Base-by-base conservation (phyloP, 2,113 vertebrate species). In the Phycodurus eques region DNA sequence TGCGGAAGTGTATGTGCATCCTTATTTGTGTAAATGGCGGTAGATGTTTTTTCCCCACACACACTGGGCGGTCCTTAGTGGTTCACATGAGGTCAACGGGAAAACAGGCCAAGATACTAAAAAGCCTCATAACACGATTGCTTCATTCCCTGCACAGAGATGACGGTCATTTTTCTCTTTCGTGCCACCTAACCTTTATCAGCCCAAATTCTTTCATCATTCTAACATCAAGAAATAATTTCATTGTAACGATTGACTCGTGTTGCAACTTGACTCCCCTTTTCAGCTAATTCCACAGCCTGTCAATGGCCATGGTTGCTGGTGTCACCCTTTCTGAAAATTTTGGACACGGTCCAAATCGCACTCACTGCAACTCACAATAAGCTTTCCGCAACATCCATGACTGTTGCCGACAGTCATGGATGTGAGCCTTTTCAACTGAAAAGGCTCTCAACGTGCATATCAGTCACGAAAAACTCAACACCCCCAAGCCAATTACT, bases 61-160 rank as follows among this genome's bases (percentile, higher is more conserved):
- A 70, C 79, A 77, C 70, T 8, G 51, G 67, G 68, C 64, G 71
- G 75, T 72, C 69, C 64, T 80, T 79, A 74, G 75, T 59, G 62
- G 73, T 79, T 89, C 74, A 80, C 39, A 2, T 61, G 54, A 79
- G 82, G 75, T 80, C 73, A 87, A 75, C 68, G 66, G 70, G 11
- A 65, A 22, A 71, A 78, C 68, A 75, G 81, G 75, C 78, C 83
- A 72, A 80, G 79, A 69, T 61, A 80, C 67, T 79, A 83, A 88
- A 87, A 35, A 39, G 35, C 35, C 35, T 39, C 35, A 6, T 39
- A 57, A 64, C 68, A 81, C 81, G 71, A 76, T 46, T 84, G 75
- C 59, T 83, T 83, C 75, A 77, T 80, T 85, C 83, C 79, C 62
- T 53, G 33, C 66, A 54, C 64, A 84, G 79, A n/a, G 2, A 62